A percentile compares a stretch with the other conserved stretches of the same genome.
Evolutionary conservation across 1,140 invertebrate genomes (phyloP).

Genomic region (Anthonomus grandis): DNA sequence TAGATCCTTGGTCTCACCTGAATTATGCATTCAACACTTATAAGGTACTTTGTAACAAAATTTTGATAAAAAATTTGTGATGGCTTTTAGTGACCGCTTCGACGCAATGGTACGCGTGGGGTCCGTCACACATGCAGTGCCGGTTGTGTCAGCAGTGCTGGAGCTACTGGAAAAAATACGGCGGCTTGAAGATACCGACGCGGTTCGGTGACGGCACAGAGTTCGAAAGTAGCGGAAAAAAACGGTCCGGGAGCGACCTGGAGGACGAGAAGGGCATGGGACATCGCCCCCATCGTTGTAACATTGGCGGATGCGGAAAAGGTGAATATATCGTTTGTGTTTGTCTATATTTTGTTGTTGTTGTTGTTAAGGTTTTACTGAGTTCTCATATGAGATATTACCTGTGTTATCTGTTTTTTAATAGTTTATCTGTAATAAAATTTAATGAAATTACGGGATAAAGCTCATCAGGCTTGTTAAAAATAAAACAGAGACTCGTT

Average conservation of each 20-base stretch:
- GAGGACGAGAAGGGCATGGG: slow-evolving; percentile 55
- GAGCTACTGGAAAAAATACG: slow-evolving; percentile 98
- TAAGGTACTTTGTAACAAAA: neutral
- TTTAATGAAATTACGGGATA: too few relatives aligned
- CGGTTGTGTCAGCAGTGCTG: slow-evolving; percentile 91
- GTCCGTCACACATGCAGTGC: slow-evolving; percentile 83
- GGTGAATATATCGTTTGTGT: too few relatives aligned
- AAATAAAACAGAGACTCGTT: too few relatives aligned
- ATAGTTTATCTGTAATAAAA: too few relatives aligned
- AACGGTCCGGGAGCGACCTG: slow-evolving; percentile 51
- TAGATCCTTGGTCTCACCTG: neutral
- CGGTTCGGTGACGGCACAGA: slow-evolving; percentile 59
- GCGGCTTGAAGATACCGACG: slow-evolving; percentile 79
- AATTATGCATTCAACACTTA: neutral
- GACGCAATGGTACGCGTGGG: slow-evolving; percentile 95
- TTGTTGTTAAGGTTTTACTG: too few relatives aligned
- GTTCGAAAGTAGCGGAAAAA: slow-evolving; percentile 57
- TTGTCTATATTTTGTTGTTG: too few relatives aligned
- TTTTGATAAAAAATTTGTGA: neutral
- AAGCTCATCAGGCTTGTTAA: too few relatives aligned
- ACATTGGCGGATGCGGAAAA: slow-evolving; percentile 85
- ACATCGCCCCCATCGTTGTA: slow-evolving; percentile 82
- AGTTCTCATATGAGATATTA: too few relatives aligned
- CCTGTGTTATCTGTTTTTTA: too few relatives aligned
- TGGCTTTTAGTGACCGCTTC: slow-evolving; percentile 62